Base-by-base conservation (phyloP, 1,140 invertebrate species). In the Harpegnathos saltator region DNA sequence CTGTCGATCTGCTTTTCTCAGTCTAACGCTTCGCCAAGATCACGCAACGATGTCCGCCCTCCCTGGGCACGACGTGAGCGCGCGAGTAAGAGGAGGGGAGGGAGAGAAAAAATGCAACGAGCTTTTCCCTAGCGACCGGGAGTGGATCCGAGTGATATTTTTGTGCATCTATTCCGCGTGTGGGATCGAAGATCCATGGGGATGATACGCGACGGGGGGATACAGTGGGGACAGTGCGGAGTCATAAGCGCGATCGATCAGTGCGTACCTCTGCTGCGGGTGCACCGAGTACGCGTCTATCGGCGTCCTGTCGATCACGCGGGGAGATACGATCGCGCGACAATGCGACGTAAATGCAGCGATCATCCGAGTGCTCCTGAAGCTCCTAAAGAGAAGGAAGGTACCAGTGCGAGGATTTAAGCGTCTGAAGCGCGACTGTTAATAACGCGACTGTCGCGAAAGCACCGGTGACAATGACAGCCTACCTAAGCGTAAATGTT, bases 21-120 rank as follows among this genome's bases (percentile, higher is more conserved):
- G 54, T 80, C 75, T 80, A 80, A 80, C 33, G 52, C 5, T 71
- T 80, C 63, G 15, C 63, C 63, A 69, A 78, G 75, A 69, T 78
- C 75, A 54, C 54, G 33, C 75, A 44, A 71, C 52, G 65, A 71
- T 80, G 33, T 52, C 26, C 22, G n/a, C 69, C 4, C n/a, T 80
- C 24, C 52, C 44, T n/a, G 54, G 3, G 38, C 15, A 24, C 19
- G 63, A 38, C 50, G 24, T 62, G 56, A 50, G 33, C 26, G n/a
- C 26, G 48, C 58, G 38, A 65, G 59, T 56, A 38, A 62, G 59
- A 19, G 33, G 48, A 65, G 62, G 50, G 63, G 71, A 65, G 48
- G 38, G 58, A 19, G 58, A 68, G 38, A 69, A 65, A 48, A 44
- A 80, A 59, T 26, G 0, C 44, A 62, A 58, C 52, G 65, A 80